Percentiles rank a stretch among this genome's conserved stretches.
Evolutionary conservation across 2,113 vertebrate species (phyloP).

Genomic region (Rattus norvegicus): GRCr8 NC_086032.1:99608501-99609000

Average conservation of each 20-base stretch:
- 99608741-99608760: not conserved
- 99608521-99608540: slow-evolving; percentile 95
- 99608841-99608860: slow-evolving; percentile 46
- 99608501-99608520: slow-evolving; percentile 91
- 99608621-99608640: slow-evolving; percentile 44
- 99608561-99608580: slow-evolving; percentile 90
- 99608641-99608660: slow-evolving; percentile 61
- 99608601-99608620: slow-evolving; percentile 58
- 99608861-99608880: slow-evolving; percentile 12
- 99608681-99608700: slow-evolving; percentile 25
- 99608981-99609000: too few species aligned
- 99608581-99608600: slow-evolving; percentile 91
- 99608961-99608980: too few species aligned
- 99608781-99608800: not conserved
- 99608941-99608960: slow-evolving; percentile 58
- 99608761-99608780: not conserved
- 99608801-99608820: not conserved
- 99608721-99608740: not conserved
- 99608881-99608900: slow-evolving; percentile 42
- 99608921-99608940: slow-evolving; percentile 37
- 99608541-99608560: slow-evolving; percentile 93
- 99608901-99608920: slow-evolving; percentile 41
- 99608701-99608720: slow-evolving; percentile 47
- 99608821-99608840: slow-evolving; percentile 30
- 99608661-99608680: slow-evolving; percentile 8